These are phyloP conservation scores for Thereva nobilitata DNA, from an alignment of 2,888 invertebrate species.

Conservation along the genomic window DNA sequence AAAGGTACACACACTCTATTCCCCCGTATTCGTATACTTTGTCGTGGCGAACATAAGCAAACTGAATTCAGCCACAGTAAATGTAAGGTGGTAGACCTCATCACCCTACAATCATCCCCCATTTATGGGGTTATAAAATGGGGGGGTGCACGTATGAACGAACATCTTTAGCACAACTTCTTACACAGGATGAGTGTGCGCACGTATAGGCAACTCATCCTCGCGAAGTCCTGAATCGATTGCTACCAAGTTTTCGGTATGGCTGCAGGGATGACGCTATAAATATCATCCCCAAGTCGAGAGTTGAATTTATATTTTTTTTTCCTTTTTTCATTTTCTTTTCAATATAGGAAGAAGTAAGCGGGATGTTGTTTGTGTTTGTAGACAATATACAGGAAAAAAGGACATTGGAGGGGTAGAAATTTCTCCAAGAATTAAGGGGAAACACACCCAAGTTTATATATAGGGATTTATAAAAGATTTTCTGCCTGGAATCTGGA, in stretches of 20 bases:
- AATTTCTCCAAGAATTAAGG: slow-evolving; percentile 8
- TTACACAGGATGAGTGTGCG: slow-evolving; percentile 8
- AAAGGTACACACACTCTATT: no score
- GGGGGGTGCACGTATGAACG: slow-evolving; percentile 19
- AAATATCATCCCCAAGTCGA: slow-evolving; percentile 14
- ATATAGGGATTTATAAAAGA: slow-evolving; percentile 9
- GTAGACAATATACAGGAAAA: not conserved
- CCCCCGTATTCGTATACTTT: no score
- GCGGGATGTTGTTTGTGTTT: slow-evolving; percentile 4
- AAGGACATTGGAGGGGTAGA: not conserved
- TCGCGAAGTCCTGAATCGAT: slow-evolving; percentile 20
- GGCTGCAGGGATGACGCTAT: slow-evolving; percentile 20
- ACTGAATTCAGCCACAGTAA: slow-evolving; percentile 17
- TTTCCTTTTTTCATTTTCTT: not conserved
- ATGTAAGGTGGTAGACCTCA: slow-evolving; percentile 22
- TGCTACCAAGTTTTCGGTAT: slow-evolving; percentile 33
- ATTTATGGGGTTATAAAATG: not conserved
- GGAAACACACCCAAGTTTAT: slow-evolving; percentile 12
- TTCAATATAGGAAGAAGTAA: slow-evolving; percentile 23
- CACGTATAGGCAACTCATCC: slow-evolving; percentile 15
- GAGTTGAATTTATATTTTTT: slow-evolving; percentile 10
- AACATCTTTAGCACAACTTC: slow-evolving; percentile 19
- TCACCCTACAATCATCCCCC: slow-evolving; percentile 1
- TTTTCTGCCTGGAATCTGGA: not conserved
- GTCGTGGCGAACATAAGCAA: slow-evolving; percentile 10